These are phyloP conservation scores for Mesochorus sp. DNA, from an alignment of 2,888 invertebrate species.

Conservation along the genomic window DNA sequence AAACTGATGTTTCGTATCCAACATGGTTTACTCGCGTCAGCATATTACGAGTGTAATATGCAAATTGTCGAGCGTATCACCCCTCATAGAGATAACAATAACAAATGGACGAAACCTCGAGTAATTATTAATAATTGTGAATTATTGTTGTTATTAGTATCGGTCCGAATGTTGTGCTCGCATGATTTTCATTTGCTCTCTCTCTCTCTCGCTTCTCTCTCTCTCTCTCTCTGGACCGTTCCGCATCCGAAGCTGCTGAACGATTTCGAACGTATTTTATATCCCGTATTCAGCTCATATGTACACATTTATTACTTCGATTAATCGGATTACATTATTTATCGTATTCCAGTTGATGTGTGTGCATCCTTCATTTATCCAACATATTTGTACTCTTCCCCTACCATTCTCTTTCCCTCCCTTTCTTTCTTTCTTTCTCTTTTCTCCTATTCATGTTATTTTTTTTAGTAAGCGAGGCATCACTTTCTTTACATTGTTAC, in stretches of 20 bases:
- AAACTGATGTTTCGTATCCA: slow-evolving; percentile 5
- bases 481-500: no score
- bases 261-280: no score
- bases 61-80: slow-evolving; percentile 43
- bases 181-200: slow-evolving; percentile 17
- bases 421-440: neutral
- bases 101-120: slow-evolving; percentile 41
- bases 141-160: slow-evolving; percentile 36
- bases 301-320: neutral
- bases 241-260: no score
- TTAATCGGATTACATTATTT: neutral
- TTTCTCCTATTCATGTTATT: no score
- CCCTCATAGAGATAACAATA: slow-evolving; percentile 50
- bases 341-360: neutral
- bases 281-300: neutral
- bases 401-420: neutral
- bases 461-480: no score
- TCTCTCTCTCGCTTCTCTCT: slow-evolving; percentile 1
- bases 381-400: neutral
- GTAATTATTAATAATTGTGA: slow-evolving; percentile 48
- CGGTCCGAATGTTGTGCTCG: slow-evolving; percentile 28
- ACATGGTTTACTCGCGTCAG: slow-evolving; percentile 26
- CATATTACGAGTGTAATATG: slow-evolving; percentile 49
- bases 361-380: neutral
- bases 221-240: neutral